phyloP scores from a whole-genome alignment of 2,888 invertebrate genomes.

The Fragum whitleyi region DNA sequence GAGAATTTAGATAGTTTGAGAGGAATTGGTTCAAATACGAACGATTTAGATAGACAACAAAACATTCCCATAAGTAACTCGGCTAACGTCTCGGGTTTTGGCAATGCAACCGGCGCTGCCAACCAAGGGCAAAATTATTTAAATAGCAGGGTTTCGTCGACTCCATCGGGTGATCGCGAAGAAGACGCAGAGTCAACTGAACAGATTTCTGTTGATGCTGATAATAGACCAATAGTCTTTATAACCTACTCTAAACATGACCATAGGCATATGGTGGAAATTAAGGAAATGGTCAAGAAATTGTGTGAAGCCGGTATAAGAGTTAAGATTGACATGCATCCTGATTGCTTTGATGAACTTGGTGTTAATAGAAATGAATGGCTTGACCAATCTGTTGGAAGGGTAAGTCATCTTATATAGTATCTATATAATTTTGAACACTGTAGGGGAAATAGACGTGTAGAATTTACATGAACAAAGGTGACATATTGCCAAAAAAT shows the following conservation, averaged over 20 bases:
- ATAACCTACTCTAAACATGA: slow-evolving; percentile 28
- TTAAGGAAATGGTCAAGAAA: neutral
- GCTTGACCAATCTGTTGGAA: slow-evolving; percentile 35
- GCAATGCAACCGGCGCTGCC: neutral
- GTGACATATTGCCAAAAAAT: too few species aligned
- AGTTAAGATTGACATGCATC: slow-evolving; percentile 47
- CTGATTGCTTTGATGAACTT: slow-evolving; percentile 16
- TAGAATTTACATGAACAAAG: too few species aligned
- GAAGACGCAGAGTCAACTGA: too few species aligned
- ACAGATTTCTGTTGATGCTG: neutral
- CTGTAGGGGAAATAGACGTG: too few species aligned
- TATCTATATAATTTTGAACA: too few species aligned
- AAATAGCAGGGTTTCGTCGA: too few species aligned
- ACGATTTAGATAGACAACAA: neutral
- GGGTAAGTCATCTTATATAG: slow-evolving; percentile 37
- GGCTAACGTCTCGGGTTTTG: neutral
- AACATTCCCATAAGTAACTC: slow-evolving; percentile 16
- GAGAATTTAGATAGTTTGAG: neutral
- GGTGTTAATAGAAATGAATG: slow-evolving; percentile 48
- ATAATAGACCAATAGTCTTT: slow-evolving; percentile 17
- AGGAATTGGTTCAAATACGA: neutral
- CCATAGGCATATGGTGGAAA: slow-evolving; percentile 17
- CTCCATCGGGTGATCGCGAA: too few species aligned
- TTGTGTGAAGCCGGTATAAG: slow-evolving; percentile 27
- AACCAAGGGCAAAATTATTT: neutral